Base-by-base conservation (phyloP, 2,113 vertebrate genomes). In the Eulemur rufifrons region DNA sequence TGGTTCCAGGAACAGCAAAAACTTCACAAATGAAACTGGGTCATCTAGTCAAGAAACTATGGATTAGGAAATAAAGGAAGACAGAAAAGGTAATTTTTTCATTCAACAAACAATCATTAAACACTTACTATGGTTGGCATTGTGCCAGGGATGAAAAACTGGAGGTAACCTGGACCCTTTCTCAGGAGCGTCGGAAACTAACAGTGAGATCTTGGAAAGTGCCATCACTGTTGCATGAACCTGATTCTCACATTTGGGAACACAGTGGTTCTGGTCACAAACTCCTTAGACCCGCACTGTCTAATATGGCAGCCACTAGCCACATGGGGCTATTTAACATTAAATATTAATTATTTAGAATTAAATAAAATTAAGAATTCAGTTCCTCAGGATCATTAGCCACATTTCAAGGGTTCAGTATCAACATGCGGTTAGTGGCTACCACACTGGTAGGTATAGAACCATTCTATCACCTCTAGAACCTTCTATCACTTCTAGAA, bases 291-390 rank as follows among this genome's bases (percentile, higher is more conserved):
- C 1, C 54, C 52, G 21, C 4, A 3, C 34, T 39, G 9, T 56
- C 45, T 39, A 56, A 32, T 50, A 50, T 39, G 29, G 27, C 25
- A 20, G n/a, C 39, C 81, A 18, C 32, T 50, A 61, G 91, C 18
- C 50, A 78, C 47, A 13, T 0, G 6, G 34, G 45, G 20, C 52
- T 89, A 21, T 29, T 47, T 86, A 86, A 27, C 61, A 76, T 74
- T 56, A 86, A 76, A 23, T 83, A 84, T 64, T 54, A 61, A 85
- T 64, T 89, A 89, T 88, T 87, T 93, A 54, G 69, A 74, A 59
- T 81, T 74, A 37, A 7, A 32, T 84, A 66, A 78, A 74, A 86
- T 86, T 59, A 74, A 89, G 81, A 68, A 69, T 54, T 59, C 17
- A 50, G 5, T 77, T 56, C 37, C 25, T 95, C 29, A n/a, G 42